phyloP scores from a whole-genome alignment of 2,888 invertebrate species.

The Caenorhabditis drosophilae region DNA sequence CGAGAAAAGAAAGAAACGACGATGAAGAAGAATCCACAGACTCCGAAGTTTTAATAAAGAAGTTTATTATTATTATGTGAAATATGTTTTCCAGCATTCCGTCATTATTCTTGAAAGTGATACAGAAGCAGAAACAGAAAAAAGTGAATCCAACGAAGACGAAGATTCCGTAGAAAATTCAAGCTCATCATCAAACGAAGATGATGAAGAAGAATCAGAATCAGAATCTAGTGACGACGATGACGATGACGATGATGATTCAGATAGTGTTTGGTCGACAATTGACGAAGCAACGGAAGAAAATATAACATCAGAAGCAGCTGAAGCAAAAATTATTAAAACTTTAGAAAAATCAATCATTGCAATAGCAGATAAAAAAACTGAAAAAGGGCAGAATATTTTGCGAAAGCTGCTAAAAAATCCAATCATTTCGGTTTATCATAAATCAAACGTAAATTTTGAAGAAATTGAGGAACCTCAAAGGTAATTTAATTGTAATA shows the following conservation, averaged over 20 bases:
- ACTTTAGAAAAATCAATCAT: conserved; percentile 37
- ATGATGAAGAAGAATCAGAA: conserved; percentile 22
- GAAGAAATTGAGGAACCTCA: conserved; percentile 24
- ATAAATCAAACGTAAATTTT: conserved; percentile 14
- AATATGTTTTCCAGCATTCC: conserved; percentile 16
- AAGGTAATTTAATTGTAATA: too few species aligned
- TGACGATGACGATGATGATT: conserved; percentile 23
- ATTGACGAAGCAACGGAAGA: conserved; percentile 26
- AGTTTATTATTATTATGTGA: too few species aligned
- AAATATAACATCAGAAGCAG: conserved; percentile 21
- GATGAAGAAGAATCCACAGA: conserved; percentile 36
- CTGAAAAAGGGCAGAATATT: conserved; percentile 22
- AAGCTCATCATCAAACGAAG: conserved; percentile 12
- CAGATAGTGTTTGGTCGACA: conserved; percentile 42
- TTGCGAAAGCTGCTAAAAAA: conserved; percentile 35
- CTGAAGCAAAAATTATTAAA: conserved; percentile 36
- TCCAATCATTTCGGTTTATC: conserved; percentile 23
- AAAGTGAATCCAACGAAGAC: conserved; percentile 15
- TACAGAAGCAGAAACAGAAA: conserved; percentile 16
- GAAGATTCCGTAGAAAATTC: conserved; percentile 17
- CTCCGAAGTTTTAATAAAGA: conserved; percentile 11
- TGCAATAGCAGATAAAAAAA: conserved; percentile 28
- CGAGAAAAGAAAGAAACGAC: conserved; percentile 4
- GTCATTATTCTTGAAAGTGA: conserved; percentile 28
- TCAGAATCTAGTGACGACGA: not conserved